These are phyloP conservation scores for Trachurus trachurus DNA, from an alignment of 2,797 vertebrate genomes.

Conservation along the genomic window DNA sequence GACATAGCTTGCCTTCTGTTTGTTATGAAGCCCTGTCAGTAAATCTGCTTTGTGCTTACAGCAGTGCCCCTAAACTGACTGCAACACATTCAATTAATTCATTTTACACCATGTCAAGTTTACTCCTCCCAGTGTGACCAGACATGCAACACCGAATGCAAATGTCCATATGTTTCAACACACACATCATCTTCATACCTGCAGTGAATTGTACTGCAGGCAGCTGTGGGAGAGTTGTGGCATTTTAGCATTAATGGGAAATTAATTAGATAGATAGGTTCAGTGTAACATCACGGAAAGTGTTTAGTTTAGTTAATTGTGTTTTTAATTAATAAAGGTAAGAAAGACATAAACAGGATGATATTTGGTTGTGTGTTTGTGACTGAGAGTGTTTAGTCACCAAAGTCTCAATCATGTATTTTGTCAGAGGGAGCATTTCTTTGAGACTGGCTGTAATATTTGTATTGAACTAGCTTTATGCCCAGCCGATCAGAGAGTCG, in stretches of 20 bases:
- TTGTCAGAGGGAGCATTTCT: constrained; percentile 6
- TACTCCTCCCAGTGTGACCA: background rate
- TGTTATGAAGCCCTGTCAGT: constrained; percentile 12
- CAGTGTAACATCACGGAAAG: background rate
- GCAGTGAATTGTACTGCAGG: background rate
- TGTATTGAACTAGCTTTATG: constrained; percentile 31
- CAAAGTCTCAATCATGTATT: constrained; percentile 6
- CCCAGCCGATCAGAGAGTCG: constrained; percentile 27
- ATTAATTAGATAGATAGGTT: background rate
- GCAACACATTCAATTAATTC: constrained; percentile 12
- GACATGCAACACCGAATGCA: background rate
- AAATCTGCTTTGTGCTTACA: constrained; percentile 27
- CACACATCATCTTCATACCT: background rate
- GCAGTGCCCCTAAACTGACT: background rate
- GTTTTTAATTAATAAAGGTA: background rate
- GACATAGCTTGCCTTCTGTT: background rate
- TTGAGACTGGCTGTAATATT: constrained; percentile 39
- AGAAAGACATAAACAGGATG: background rate
- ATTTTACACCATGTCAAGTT: background rate
- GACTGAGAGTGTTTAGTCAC: background rate
- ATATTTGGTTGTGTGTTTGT: background rate
- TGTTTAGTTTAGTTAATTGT: background rate
- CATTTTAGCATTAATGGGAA: background rate
- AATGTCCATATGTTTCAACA: background rate
- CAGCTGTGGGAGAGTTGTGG: background rate